Evolutionary conservation across 2,113 vertebrate species (phyloP).

Genomic region (Origma solitaria): DNA sequence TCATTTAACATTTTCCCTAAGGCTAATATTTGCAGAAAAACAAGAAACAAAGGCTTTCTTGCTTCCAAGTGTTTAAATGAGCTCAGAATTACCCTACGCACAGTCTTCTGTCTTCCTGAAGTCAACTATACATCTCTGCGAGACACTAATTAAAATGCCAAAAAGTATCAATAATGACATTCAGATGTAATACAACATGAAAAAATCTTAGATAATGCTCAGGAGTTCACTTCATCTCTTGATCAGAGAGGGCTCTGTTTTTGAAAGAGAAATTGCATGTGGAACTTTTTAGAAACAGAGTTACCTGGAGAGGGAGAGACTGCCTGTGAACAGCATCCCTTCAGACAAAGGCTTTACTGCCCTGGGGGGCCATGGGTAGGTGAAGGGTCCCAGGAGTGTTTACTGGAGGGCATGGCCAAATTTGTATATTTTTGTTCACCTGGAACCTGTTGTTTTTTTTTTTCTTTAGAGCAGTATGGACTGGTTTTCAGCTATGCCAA

Average conservation of each 20-base stretch:
- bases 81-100: background rate
- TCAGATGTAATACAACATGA: background rate
- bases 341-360: background rate
- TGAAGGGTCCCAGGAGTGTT: background rate
- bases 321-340: background rate
- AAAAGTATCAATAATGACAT: background rate
- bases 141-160: background rate
- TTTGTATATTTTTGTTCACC: too few species aligned
- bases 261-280: background rate
- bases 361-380: rapidly evolving
- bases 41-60: background rate
- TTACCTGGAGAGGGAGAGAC: background rate
- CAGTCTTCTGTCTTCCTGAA: background rate
- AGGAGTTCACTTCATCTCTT: background rate
- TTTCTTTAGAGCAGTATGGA: background rate
- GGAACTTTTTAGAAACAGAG: background rate
- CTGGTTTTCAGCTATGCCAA: background rate
- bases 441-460: background rate
- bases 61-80: background rate
- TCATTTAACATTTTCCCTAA: background rate
- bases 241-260: background rate
- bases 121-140: background rate
- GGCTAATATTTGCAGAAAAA: background rate
- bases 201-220: background rate
- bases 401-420: rapidly evolving